A percentile compares a stretch with the other conserved stretches of the same genome.
Evolutionary conservation across 2,113 vertebrate genomes (phyloP).

Genomic region (Xenopus laevis): DNA sequence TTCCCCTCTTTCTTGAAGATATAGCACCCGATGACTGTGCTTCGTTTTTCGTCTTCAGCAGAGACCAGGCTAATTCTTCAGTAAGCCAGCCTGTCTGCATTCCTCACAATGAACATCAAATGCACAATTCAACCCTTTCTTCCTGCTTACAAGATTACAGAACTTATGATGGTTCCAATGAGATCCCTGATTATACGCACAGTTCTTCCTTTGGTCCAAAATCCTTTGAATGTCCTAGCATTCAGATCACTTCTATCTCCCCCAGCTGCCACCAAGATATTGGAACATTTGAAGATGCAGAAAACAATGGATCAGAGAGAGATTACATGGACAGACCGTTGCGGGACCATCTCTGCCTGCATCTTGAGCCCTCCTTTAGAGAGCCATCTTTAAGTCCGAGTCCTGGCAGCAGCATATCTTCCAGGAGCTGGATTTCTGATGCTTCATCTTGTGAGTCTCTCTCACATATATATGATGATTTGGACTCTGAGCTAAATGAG

Average conservation of each 20-base stretch:
- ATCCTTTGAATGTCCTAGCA: conserved; percentile 94
- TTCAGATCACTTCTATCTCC: conserved; percentile 97
- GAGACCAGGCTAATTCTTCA: conserved; percentile 83
- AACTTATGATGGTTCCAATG: conserved; percentile 72
- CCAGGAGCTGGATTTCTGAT: conserved; percentile 95
- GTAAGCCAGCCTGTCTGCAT: conserved; percentile 82
- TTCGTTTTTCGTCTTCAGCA: conserved; percentile 91
- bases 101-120: conserved; percentile 82
- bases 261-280: conserved; percentile 95
- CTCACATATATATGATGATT: conserved; percentile 94
- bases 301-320: conserved; percentile 80
- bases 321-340: conserved; percentile 89
- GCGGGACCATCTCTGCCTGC: conserved; percentile 94
- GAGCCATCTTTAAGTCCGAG: conserved; percentile 94
- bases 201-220: conserved; percentile 80
- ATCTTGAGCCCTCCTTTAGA: conserved; percentile 89
- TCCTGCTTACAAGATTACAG: conserved; percentile 77
- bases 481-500: conserved; percentile 95
- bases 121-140: conserved; percentile 78
- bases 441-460: conserved; percentile 96
- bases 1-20: conserved; percentile 62
- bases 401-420: conserved; percentile 94
- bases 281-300: conserved; percentile 78
- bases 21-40: conserved; percentile 91
- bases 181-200: conserved; percentile 78